Percentiles rank a stretch among this genome's conserved stretches.
phyloP scores from a whole-genome alignment of 2,888 invertebrate genomes.

The Pristionchus maxplancki region DNA sequence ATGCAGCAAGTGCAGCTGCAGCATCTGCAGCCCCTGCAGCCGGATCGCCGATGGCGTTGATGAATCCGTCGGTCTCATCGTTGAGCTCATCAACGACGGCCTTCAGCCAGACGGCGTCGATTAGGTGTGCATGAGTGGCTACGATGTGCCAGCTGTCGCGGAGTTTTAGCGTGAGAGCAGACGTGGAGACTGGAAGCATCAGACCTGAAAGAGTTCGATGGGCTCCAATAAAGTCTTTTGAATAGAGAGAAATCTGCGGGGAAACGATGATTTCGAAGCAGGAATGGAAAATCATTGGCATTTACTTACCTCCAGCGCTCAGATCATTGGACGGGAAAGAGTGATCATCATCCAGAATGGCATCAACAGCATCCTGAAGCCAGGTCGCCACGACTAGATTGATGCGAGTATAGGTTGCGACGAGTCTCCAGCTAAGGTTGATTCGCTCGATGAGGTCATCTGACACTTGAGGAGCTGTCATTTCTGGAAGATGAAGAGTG shows the following conservation, averaged over 20 bases:
- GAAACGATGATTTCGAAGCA: too few species aligned
- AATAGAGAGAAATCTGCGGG: background rate
- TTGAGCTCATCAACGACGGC: background rate
- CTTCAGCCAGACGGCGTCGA: background rate
- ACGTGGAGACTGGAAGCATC: background rate
- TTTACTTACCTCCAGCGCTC: background rate
- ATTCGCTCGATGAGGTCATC: background rate
- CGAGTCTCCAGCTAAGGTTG: background rate
- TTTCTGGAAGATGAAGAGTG: background rate
- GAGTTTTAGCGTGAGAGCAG: background rate
- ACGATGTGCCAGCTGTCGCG: background rate
- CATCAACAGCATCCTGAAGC: background rate
- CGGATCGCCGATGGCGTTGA: too few species aligned
- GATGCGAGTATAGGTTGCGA: background rate
- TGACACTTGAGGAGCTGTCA: background rate
- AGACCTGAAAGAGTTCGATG: background rate
- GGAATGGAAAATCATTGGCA: too few species aligned
- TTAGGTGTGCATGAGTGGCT: background rate
- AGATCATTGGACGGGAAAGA: background rate
- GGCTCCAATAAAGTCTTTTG: too few species aligned
- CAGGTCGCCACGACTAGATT: background rate
- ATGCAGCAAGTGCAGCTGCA: too few species aligned
- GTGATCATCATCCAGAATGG: background rate
- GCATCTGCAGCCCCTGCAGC: too few species aligned
- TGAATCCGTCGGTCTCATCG: too few species aligned